Evolutionary conservation across 2,888 invertebrate genomes (phyloP).

Genomic region (Luperina nickerlii): DNA sequence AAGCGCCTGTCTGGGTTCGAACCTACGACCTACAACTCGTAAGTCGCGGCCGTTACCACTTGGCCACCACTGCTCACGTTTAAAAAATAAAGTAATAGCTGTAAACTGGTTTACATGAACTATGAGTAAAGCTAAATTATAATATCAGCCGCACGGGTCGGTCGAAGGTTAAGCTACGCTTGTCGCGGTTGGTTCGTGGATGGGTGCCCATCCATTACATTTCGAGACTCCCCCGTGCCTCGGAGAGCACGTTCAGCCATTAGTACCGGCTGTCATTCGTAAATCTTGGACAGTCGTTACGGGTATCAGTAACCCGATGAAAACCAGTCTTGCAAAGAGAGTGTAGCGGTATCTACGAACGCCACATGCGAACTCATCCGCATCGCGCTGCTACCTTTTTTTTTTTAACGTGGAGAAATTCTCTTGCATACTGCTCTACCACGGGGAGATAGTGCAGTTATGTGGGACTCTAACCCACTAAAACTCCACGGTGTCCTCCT

Average conservation of each 20-base stretch:
- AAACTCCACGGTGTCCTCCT: too few relatives aligned
- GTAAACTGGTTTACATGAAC: not conserved
- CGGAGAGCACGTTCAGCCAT: not conserved
- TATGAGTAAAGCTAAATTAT: not conserved
- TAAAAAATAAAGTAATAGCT: not conserved
- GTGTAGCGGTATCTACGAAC: too few relatives aligned
- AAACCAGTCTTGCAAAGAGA: not conserved
- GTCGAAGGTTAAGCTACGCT: not conserved
- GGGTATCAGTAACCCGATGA: not conserved
- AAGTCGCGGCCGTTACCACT: too few relatives aligned
- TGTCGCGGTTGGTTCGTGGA: not conserved
- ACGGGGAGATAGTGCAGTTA: too few relatives aligned
- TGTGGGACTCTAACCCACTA: too few relatives aligned
- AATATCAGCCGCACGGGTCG: not conserved
- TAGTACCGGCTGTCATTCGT: not conserved
- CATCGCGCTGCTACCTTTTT: too few relatives aligned
- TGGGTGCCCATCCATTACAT: not conserved
- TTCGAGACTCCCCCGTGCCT: not conserved
- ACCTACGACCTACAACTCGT: too few relatives aligned
- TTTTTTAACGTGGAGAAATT: too few relatives aligned
- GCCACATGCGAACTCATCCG: too few relatives aligned
- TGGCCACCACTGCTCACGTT: too few relatives aligned
- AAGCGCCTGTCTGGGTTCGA: too few relatives aligned
- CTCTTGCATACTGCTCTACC: too few relatives aligned
- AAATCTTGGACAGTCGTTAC: not conserved